Base-by-base conservation (phyloP, 2,113 vertebrate genomes). In the Hirundichthys speculiger region DNA sequence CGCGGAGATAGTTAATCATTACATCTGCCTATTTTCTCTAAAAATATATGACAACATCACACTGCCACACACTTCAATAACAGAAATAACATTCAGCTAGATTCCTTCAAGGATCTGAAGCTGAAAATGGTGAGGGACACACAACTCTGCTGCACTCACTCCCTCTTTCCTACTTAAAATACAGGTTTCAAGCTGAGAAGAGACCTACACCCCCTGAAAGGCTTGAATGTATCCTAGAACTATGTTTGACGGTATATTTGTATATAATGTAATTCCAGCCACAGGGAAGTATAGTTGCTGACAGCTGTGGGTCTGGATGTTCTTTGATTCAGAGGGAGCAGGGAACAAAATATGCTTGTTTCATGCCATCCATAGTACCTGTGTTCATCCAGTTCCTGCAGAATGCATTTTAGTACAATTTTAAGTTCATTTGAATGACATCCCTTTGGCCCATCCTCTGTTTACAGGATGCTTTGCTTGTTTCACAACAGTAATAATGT, bases 291-390 rank as follows among this genome's bases (percentile, higher is more conserved):
- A 50, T 54, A 84, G 74, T 20, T 48, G 71, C 54, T 82, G 64
- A 80, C 71, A 71, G 64, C 43, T 50, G 43, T 18, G 63, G 73
- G 72, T 78, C 75, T 76, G 63, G 59, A 63, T 76, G 73, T 54
- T 69, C 69, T 80, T 89, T 87, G 81, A n/a, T 86, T 86, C 71
- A 58, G 39, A 52, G 56, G 50, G 59, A 75, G 67, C 52, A 47
- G 41, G 50, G 63, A 18, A 64, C 69, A 73, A 50, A 49, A 42
- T 73, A 73, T 73, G 75, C 64, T 75, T 73, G 54, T 69, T 56
- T 67, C 57, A 53, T 45, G 13, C 56, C 49, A 42, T 58, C 27
- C 39, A 20, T 13, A 77, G 48, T 27, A 5, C 63, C 55, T 64
- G 55, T 65, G 64, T 49, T 64, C 49, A 47, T 64, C 51, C 43